Base-by-base conservation (phyloP, 2,113 vertebrate species). In the Mugil cephalus region DNA sequence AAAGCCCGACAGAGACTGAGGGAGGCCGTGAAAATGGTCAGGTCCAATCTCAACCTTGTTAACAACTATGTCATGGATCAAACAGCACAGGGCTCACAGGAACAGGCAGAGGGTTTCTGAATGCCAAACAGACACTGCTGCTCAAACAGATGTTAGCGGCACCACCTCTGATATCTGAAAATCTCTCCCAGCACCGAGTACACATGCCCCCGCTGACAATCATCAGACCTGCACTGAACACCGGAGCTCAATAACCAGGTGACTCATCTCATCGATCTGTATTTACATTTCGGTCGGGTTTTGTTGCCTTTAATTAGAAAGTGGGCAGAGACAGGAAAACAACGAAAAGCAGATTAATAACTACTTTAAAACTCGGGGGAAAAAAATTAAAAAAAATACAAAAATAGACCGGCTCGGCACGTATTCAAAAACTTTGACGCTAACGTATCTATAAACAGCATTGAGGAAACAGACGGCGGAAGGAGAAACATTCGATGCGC, bases 141-240 rank as follows among this genome's bases (percentile, higher is more conserved):
- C 59, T 83, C 84, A 79, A 83, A 88, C 89, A 91, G 87, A 89
- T 91, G 87, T 89, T 83, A 73, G 69, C 75, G 39, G 76, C 77
- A 75, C 73, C 74, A 42, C 74, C 77, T 81, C 72, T 83, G 83
- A 85, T 86, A 75, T 70, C 71, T 9, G 19, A 77, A 87, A 79
- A 85, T 82, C 59, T 83, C 81, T 74, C 60, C 69, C 72, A 85
- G 65, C 79, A 78, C 65, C 80, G 60, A 51, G 66, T 72, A 63
- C 79, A 77, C 9, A 8, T 55, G 61, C 43, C 69, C 81, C 79
- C 8, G 59, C 80, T 72, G 67, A 83, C 69, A 76, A 42, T 51
- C 59, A 68, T 61, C 77, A 79, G 43, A 67, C 18, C 62, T 77
- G 42, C 60, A n/a, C n/a, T n/a, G n/a, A 34, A 58, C 39, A 18